Evolutionary conservation across 2,113 vertebrate genomes (phyloP), one percentile per base, ranked within the genome.

Genomic region (Odocoileus hemionus): DNA sequence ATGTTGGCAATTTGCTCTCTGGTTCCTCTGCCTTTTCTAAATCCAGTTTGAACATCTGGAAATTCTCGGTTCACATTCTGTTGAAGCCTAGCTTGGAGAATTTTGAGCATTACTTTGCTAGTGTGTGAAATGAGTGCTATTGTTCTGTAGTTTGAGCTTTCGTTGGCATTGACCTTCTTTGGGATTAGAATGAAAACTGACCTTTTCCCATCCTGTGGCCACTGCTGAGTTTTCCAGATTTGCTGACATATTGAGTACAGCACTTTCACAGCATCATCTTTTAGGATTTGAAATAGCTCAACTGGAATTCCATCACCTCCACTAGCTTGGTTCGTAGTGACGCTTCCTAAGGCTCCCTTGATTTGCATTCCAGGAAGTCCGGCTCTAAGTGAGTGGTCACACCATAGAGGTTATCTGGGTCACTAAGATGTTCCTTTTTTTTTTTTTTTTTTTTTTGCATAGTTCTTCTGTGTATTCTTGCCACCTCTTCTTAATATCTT

Each of bases 51-150:
- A 36, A 70, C 9, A 23, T 23, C 9, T 36, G 64, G n/a, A 36
- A 70, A 36, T 21, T 70, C 17, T 36, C 6, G 9, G n/a, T 36
- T 36, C n/a, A 36, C 0, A 0, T 36, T 36, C 64, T 70, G 9
- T 36, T 70, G n/a, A 70, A 70, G 64, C 17, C n/a, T 70, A 21
- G 64, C n/a, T 70, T 70, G 64, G 64, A 70, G 64, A 70, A 70
- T 70, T 70, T 70, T 70, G n/a, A 70, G 64, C 64, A 70, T 36
- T 36, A 23, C 19, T 36, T 70, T 70, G n/a, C 64, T 70, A 70
- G 17, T 1, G n/a, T 70, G n/a, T 70, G 64, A 36, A 21, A 36
- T 21, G 9, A 70, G 17, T 21, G n/a, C n/a, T 21, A 36, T 36
- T 70, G n/a, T 36, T 36, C 17, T 21, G 17, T 36, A 67, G 33